These are phyloP conservation scores for Chlorops oryzae DNA, from an alignment of 1,140 invertebrate genomes.

Conservation along the genomic window DNA sequence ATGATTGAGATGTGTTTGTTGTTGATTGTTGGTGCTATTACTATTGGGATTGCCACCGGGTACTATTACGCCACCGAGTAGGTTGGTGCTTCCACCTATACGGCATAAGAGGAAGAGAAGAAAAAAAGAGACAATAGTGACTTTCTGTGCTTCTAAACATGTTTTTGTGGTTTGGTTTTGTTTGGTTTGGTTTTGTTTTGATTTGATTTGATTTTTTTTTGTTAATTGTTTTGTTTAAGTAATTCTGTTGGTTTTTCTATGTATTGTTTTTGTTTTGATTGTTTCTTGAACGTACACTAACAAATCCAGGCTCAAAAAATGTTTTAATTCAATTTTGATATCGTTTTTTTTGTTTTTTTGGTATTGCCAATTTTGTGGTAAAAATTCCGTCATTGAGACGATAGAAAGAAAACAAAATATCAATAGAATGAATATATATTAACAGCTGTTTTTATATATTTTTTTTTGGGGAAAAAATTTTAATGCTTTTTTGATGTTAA, in stretches of 20 bases:
- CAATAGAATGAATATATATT: too few species aligned
- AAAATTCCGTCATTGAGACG: too few species aligned
- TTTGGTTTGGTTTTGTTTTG: conserved; percentile 17
- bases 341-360: too few species aligned
- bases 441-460: too few species aligned
- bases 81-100: conserved; percentile 48
- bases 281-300: conserved; percentile 36
- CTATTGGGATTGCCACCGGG: conserved; percentile 32
- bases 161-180: conserved; percentile 12
- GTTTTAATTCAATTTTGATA: conserved; percentile 16
- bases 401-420: too few species aligned
- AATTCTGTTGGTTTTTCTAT: conserved; percentile 8
- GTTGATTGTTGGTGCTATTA: conserved; percentile 27
- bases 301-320: conserved; percentile 47
- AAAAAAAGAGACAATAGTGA: conserved; percentile 50
- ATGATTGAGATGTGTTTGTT: conserved; percentile 21
- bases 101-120: conserved; percentile 47
- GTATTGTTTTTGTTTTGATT: conserved; percentile 16
- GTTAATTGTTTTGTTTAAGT: conserved; percentile 13
- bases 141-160: conserved; percentile 36
- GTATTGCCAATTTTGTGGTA: too few species aligned
- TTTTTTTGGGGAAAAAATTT: too few species aligned
- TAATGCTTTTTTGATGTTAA: too few species aligned
- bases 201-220: conserved; percentile 12
- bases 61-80: conserved; percentile 46